These are phyloP conservation scores for Rhynchonema sp. DNA, from an alignment of 2,888 invertebrate genomes.

Conservation along the genomic window DNA sequence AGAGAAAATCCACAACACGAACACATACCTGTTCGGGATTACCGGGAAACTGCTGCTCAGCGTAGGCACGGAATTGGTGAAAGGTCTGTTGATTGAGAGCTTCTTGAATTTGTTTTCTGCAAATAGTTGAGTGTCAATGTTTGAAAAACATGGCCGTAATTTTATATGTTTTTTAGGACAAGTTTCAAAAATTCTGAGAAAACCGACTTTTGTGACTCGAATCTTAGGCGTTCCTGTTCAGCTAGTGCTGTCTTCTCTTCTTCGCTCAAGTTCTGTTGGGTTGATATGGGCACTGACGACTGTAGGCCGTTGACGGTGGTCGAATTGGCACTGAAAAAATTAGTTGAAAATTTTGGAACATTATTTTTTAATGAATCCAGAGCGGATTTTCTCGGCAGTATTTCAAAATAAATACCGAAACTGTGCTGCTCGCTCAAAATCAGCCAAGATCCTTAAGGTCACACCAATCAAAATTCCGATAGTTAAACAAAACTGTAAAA, in stretches of 20 bases:
- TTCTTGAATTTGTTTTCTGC: constrained; percentile 57
- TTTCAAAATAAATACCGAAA: too few relatives aligned
- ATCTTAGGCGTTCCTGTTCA: constrained; percentile 11
- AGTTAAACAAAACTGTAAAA: too few relatives aligned
- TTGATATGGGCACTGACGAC: too few relatives aligned
- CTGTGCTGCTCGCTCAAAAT: too few relatives aligned
- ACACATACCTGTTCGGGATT: constrained; percentile 39
- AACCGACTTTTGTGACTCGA: constrained; percentile 15
- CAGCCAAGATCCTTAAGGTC: too few relatives aligned
- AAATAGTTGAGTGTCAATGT: too few relatives aligned
- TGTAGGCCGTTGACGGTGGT: background rate
- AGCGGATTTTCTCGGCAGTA: too few relatives aligned
- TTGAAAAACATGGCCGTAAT: too few relatives aligned
- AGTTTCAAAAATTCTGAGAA: background rate
- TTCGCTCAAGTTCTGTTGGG: constrained; percentile 2
- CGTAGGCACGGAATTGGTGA: constrained; percentile 68
- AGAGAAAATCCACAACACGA: background rate
- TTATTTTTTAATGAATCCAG: too few relatives aligned
- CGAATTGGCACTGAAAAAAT: background rate
- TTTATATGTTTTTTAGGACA: background rate
- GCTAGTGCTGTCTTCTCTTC: constrained; percentile 11
- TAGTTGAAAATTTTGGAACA: too few relatives aligned
- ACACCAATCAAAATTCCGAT: too few relatives aligned
- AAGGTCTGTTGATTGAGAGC: constrained; percentile 68
- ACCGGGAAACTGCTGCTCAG: constrained; percentile 63